Base-by-base conservation (phyloP, 2,888 invertebrate species). In the Aleiodes leptofemur region DNA sequence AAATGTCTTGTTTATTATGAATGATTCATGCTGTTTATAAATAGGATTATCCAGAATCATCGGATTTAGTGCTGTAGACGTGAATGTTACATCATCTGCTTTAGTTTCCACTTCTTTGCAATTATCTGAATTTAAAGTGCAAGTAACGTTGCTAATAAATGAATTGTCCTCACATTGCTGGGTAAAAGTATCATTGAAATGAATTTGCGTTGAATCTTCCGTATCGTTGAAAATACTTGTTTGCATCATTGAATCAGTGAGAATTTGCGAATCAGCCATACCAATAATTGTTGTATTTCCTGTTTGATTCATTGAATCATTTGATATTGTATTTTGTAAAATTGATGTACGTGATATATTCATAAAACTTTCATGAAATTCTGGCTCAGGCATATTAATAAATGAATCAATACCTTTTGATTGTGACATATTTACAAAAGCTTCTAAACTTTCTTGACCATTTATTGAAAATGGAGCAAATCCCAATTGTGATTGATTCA, bases 321-420 rank as follows among this genome's bases (percentile, higher is more conserved):
- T 69, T 14, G 82, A 80, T 69, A 85, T 81, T 1, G 83, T 88
- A 0, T 86, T 83, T 71, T 81, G 82, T 8, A 89, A 79, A 34
- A 87, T 69, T 8, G 88, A 88, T 16, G 88, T 87, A 48, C 87
- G 86, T 1, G 89, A 87, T 59, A 84, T 74, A 29, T 86, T 88
- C 85, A 86, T 88, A 4, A 89, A 11, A n/a, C 53, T 51, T 0
- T 87, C 86, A 51, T 73, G 81, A 23, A 88, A 83, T 56, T 87
- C 86, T 8, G 88, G 86, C 57, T 86, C 88, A 7, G 80, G 82
- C 73, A 87, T 81, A 74, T 88, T 88, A 13, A 87, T 85, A 53
- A 89, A 86, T 0, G 88, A 88, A 80, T 87, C 88, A 4, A 84
- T 83, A 74, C 86, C 87, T 68, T 88, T 88, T 0, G 87, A 86